Evolutionary conservation across 2,797 vertebrate species (phyloP).

Genomic region (Onychomys arenicola): DNA sequence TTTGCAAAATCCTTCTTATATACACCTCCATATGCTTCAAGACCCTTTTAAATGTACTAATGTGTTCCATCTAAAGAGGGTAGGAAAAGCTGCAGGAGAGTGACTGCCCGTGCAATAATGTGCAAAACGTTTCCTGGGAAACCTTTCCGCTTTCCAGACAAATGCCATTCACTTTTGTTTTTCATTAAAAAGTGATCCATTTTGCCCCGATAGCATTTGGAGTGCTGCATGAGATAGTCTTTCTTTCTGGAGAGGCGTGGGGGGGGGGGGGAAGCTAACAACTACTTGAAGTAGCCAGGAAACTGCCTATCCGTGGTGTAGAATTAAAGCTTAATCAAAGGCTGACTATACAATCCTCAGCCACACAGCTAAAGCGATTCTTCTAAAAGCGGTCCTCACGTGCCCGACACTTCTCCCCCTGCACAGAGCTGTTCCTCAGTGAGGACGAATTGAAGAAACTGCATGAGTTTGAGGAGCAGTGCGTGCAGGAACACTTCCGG

Average conservation of each 20-base stretch:
- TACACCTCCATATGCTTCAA: neutral
- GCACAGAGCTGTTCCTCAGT: constrained; percentile 95
- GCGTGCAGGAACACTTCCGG: constrained; percentile 97
- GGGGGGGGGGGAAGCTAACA: no score
- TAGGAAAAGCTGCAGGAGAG: neutral
- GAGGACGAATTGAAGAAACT: constrained; percentile 96
- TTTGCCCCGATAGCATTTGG: neutral
- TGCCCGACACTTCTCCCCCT: neutral
- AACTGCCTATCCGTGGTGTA: fast-evolving
- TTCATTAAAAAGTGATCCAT: neutral
- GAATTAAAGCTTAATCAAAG: neutral
- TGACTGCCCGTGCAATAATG: neutral
- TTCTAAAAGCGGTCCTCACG: neutral
- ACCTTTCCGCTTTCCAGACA: neutral
- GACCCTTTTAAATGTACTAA: constrained; percentile 8
- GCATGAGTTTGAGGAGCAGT: constrained; percentile 98
- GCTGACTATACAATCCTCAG: neutral
- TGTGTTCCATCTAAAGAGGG: neutral
- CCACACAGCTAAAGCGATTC: neutral
- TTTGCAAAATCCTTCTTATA: neutral
- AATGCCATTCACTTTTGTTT: neutral
- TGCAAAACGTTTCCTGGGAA: neutral
- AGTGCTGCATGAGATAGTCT: neutral
- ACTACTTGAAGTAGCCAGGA: neutral
- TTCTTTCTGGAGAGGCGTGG: neutral